Conservation (phyloP, 2,113 vertebrate genomes). For the Mesoclemmys tuberculata region DNA sequence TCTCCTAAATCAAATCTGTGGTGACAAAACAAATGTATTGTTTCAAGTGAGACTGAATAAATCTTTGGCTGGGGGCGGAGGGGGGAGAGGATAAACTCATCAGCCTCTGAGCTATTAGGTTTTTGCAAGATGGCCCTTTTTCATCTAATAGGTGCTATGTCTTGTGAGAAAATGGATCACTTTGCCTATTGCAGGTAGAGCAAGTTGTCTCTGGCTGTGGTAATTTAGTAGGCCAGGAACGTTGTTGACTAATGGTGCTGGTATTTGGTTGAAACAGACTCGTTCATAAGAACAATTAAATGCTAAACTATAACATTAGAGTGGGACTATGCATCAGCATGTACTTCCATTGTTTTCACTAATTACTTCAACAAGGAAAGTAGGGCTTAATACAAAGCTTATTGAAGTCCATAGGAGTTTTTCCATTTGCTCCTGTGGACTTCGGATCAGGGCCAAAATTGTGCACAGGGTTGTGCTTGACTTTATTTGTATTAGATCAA, state of each 20-base stretch:
- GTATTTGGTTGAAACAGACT: not conserved
- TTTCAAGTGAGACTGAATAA: not conserved
- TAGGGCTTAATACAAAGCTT: not conserved
- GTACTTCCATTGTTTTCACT: not conserved
- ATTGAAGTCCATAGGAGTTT: not conserved
- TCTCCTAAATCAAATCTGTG: not conserved
- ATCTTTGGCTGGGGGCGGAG: not conserved
- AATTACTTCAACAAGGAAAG: not conserved
- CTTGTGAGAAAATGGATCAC: not conserved
- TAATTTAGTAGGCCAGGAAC: not conserved
- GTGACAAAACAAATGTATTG: not conserved
- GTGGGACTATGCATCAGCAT: not conserved
- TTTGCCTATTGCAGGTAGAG: not conserved
- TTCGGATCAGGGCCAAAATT: not conserved
- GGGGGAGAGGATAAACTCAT: not conserved
- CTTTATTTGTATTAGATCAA: not conserved
- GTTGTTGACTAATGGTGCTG: not conserved
- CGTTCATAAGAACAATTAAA: constrained; percentile 27
- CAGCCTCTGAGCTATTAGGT: not conserved
- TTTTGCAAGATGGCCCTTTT: not conserved
- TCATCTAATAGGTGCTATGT: not conserved
- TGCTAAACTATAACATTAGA: not conserved
- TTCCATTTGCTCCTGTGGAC: not conserved
- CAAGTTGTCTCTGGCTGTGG: not conserved
- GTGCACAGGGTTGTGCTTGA: not conserved